Percentiles rank a stretch among this genome's conserved stretches.
phyloP scores from a whole-genome alignment of 1,140 invertebrate species.

The Triops cancriformis region DNA sequence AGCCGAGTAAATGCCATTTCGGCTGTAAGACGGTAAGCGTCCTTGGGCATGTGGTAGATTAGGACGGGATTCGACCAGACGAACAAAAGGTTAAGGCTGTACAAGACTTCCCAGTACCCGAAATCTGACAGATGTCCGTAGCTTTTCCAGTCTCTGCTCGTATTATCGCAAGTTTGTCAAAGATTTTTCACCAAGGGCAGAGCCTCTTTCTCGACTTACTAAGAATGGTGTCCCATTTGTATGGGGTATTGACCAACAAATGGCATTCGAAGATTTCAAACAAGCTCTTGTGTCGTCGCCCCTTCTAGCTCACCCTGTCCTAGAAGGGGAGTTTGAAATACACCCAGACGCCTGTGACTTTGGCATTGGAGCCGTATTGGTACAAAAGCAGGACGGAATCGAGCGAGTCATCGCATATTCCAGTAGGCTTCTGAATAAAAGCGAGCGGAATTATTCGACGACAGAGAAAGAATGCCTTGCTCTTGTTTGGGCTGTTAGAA shows the following conservation, averaged over 20 bases:
- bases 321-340: constrained; percentile 34
- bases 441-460: constrained; percentile 34
- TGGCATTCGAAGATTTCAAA: constrained; percentile 37
- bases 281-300: constrained; percentile 34
- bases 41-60: constrained; percentile 30
- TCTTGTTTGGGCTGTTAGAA: constrained; percentile 33
- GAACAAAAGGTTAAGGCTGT: constrained; percentile 29
- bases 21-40: background rate
- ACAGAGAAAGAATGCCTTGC: constrained; percentile 36
- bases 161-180: constrained; percentile 37
- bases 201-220: constrained; percentile 36
- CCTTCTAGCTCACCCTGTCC: constrained; percentile 37
- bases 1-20: background rate
- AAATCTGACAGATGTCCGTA: constrained; percentile 26
- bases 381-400: constrained; percentile 34
- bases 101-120: constrained; percentile 24
- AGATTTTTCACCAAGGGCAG: constrained; percentile 39
- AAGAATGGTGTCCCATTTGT: constrained; percentile 34
- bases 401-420: constrained; percentile 33
- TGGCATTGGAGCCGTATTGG: constrained; percentile 36
- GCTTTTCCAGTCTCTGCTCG: constrained; percentile 29
- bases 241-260: constrained; percentile 34
- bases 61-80: constrained; percentile 20
- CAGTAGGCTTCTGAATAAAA: constrained; percentile 29
- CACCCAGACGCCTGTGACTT: constrained; percentile 37